phyloP scores from a whole-genome alignment of 1,140 invertebrate species.

The Drosophila truncata region DNA sequence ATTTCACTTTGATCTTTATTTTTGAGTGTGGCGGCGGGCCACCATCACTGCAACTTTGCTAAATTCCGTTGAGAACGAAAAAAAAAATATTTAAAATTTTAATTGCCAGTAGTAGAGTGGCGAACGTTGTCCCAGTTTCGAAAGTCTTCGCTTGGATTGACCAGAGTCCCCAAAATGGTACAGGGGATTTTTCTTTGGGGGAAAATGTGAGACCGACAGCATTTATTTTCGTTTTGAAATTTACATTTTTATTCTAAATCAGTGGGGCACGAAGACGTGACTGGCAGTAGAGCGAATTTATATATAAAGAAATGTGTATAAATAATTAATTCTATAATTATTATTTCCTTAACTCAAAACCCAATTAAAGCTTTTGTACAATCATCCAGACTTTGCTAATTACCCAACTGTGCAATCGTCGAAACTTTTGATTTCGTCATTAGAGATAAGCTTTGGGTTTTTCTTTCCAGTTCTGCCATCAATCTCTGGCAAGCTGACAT shows the following conservation, averaged over 20 bases:
- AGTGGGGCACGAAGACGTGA: neutral
- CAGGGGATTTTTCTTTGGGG: conserved; percentile 11
- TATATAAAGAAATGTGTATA: neutral
- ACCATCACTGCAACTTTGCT: conserved; percentile 33
- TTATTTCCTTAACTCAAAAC: neutral
- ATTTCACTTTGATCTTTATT: conserved; percentile 74
- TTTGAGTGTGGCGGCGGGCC: conserved; percentile 22
- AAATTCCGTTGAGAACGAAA: conserved; percentile 30
- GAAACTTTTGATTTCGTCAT: conserved; percentile 30
- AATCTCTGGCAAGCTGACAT: conserved; percentile 35
- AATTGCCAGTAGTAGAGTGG: conserved; percentile 61
- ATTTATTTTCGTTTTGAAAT: conserved; percentile 22
- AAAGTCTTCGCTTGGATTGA: conserved; percentile 18
- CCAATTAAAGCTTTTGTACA: conserved; percentile 2
- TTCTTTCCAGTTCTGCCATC: conserved; percentile 41
- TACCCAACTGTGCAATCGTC: conserved; percentile 13
- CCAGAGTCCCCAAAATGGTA: neutral
- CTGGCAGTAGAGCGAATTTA: neutral
- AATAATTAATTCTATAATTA: neutral
- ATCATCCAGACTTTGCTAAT: conserved; percentile 11
- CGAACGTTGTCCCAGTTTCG: conserved; percentile 36
- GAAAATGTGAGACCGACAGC: neutral
- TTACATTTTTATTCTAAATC: conserved; percentile 11
- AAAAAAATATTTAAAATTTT: conserved; percentile 43
- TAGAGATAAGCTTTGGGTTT: conserved; percentile 36